Evolutionary conservation across 2,113 vertebrate genomes (phyloP), one percentile per base, ranked within the genome.

Genomic region (Clarias batrachus): DNA sequence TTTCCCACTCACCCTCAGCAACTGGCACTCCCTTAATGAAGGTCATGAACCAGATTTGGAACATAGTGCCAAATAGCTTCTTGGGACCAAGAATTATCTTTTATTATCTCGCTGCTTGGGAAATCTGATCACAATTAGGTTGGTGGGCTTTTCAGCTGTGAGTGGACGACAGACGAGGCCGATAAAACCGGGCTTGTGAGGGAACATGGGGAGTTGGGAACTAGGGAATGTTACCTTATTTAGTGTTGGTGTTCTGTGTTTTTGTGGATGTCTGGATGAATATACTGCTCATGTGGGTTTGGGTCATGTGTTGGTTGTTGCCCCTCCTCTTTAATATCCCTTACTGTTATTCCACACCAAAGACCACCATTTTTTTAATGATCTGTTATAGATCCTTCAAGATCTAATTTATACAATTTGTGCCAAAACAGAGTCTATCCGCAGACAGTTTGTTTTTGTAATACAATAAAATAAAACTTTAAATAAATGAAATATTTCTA

Each of bases 181-280:
- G 11, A 54, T 68, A 77, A 66, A 48, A 65, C 30, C 3, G 56
- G 81, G 74, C 62, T 83, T 65, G 70, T 65, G 82, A 74, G 88
- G 57, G 73, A 57, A 82, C 86, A 86, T 54, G 65, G 80, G 73
- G 84, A 77, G 87, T 78, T 65, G 86, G 88, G 89, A 89, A 78
- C 52, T 81, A 79, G 87, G 78, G 84, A 60, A 68, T 87, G 82
- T 65, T 54, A 85, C 79, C 73, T 41, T 65, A 87, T 81, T 83
- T 86, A 88, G 23, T 89, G 82, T 83, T 87, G 87, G 60, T 87
- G 87, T 88, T 83, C 66, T 87, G 78, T 83, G 62, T 71, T 90
- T 87, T 82, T 84, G 71, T 91, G 85, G 80, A 85, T 21, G 52
- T 90, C 27, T 89, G 82, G 89, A 76, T 84, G 48, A 76, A 66